These are phyloP conservation scores for Chiloscyllium plagiosum DNA, from an alignment of 2,113 vertebrate species.

Conservation along the genomic window DNA sequence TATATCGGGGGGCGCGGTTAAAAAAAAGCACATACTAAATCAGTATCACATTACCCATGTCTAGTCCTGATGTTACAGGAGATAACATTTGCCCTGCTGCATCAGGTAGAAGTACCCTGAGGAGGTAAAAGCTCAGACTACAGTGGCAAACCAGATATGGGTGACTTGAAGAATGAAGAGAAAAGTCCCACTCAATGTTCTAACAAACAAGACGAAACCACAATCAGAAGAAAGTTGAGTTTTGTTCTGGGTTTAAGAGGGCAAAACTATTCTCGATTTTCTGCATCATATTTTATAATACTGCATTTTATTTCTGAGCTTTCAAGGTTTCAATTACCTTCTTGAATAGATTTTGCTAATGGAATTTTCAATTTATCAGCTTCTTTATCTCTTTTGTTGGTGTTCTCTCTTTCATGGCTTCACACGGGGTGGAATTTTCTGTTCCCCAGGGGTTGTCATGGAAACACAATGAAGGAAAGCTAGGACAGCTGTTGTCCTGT, in stretches of 20 bases:
- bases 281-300: background rate
- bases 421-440: background rate
- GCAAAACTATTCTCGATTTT: background rate
- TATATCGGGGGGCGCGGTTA: too few species aligned
- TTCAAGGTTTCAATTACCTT: conserved; percentile 28
- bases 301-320: conserved; percentile 3
- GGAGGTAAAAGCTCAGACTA: too few species aligned
- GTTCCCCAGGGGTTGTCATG: background rate
- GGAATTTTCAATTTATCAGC: background rate
- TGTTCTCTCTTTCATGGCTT: background rate
- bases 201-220: background rate
- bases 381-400: background rate
- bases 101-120: too few species aligned
- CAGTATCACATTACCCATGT: too few species aligned
- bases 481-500: background rate
- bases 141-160: too few species aligned
- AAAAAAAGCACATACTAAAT: too few species aligned
- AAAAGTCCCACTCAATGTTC: background rate
- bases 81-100: too few species aligned
- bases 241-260: background rate
- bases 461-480: background rate
- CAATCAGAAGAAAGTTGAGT: background rate
- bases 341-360: background rate
- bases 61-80: too few species aligned
- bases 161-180: background rate